phyloP scores from a whole-genome alignment of 2,113 vertebrate genomes.

The Clarias gariepinus region DNA sequence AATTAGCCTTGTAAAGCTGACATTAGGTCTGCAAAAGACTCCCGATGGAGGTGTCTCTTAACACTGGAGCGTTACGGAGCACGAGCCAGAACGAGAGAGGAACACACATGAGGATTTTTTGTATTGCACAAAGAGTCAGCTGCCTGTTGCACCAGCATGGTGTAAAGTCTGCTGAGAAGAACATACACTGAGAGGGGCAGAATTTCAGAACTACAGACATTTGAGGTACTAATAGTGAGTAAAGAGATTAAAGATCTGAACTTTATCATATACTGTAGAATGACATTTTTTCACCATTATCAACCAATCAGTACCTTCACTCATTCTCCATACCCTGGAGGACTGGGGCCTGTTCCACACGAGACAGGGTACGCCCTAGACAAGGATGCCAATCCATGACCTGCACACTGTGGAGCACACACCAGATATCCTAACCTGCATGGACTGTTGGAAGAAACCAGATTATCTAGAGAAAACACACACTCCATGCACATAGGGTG shows the following conservation, averaged over 20 bases:
- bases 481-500: too few relatives aligned
- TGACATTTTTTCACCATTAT: neutral
- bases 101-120: slow-evolving; percentile 51
- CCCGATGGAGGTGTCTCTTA: slow-evolving; percentile 68
- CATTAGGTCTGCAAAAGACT: slow-evolving; percentile 67
- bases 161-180: neutral
- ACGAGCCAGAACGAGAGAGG: slow-evolving; percentile 55
- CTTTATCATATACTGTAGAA: neutral
- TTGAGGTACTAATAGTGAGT: neutral
- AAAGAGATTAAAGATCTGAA: neutral
- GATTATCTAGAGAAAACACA: too few relatives aligned
- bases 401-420: too few relatives aligned
- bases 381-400: too few relatives aligned
- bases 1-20: slow-evolving; percentile 76
- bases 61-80: slow-evolving; percentile 67
- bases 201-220: neutral
- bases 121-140: neutral
- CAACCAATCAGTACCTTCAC: neutral
- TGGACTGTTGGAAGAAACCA: too few relatives aligned
- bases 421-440: too few relatives aligned
- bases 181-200: too few relatives aligned
- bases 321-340: too few relatives aligned
- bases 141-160: neutral
- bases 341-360: too few relatives aligned
- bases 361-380: too few relatives aligned